These are phyloP conservation scores for Teleogryllus oceanicus DNA, from an alignment of 2,888 invertebrate species.

Conservation along the genomic window DNA sequence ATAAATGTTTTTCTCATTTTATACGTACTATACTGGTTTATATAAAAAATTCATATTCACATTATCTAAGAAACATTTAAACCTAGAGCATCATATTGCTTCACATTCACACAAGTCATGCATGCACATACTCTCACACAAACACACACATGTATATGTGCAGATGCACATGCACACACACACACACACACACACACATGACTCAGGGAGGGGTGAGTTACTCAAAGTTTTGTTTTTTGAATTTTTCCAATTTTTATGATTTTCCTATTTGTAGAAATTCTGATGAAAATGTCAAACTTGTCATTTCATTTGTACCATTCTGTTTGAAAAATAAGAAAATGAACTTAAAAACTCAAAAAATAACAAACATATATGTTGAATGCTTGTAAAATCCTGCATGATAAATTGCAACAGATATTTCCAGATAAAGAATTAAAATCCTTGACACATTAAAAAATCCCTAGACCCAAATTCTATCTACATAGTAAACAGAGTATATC, in stretches of 20 bases:
- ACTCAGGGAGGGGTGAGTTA: background rate
- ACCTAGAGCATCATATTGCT: background rate
- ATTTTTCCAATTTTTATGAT: slow-evolving; percentile 4
- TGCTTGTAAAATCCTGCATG: slow-evolving; percentile 18
- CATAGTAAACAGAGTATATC: no score
- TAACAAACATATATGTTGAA: background rate
- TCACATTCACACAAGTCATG: background rate
- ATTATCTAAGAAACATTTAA: slow-evolving; percentile 4
- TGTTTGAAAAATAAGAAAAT: background rate
- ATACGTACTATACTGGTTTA: background rate
- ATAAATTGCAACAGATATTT: slow-evolving; percentile 9
- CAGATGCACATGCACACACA: background rate
- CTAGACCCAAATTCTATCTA: background rate
- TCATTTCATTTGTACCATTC: slow-evolving; percentile 7
- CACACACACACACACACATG: background rate
- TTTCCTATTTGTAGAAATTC: background rate
- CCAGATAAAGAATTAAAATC: background rate
- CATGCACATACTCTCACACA: background rate
- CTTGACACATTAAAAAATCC: background rate
- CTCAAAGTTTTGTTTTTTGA: background rate
- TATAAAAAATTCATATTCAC: background rate
- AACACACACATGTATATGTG: background rate
- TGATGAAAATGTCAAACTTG: slow-evolving; percentile 9
- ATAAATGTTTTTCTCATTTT: background rate
- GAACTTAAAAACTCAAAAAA: background rate